Evolutionary conservation across 2,888 invertebrate species (phyloP).

Genomic region (Perdita meconis): DNA sequence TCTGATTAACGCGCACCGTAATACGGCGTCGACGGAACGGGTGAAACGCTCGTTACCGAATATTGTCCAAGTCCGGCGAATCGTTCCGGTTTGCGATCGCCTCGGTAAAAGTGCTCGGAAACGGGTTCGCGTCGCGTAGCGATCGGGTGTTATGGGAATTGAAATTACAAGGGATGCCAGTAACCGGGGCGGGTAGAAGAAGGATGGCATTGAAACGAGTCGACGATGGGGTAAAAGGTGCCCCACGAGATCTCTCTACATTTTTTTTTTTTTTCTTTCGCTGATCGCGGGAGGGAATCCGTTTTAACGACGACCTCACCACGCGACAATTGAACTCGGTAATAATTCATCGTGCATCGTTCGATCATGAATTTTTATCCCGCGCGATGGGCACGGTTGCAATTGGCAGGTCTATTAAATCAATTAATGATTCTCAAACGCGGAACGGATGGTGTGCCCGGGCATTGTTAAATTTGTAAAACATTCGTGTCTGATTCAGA

Average conservation of each 20-base stretch:
- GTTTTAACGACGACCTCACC: neutral
- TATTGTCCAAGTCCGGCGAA: slow-evolving; percentile 10
- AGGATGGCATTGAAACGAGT: neutral
- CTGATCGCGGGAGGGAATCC: neutral
- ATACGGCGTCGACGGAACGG: slow-evolving; percentile 26
- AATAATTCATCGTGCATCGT: neutral
- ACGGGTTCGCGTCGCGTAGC: neutral
- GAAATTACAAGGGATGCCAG: neutral
- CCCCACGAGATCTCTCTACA: neutral
- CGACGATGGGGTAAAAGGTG: neutral
- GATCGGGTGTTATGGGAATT: neutral
- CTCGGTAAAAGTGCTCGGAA: neutral
- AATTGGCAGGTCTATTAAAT: neutral
- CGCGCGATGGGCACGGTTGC: neutral
- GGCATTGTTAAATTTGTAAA: neutral
- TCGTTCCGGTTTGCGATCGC: too few relatives aligned
- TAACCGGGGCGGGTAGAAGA: neutral
- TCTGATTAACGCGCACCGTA: slow-evolving; percentile 46
- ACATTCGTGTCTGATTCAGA: neutral
- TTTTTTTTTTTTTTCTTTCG: neutral
- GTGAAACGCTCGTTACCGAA: slow-evolving; percentile 50
- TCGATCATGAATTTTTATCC: neutral
- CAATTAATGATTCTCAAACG: neutral
- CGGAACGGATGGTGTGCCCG: neutral
- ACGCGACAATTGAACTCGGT: neutral